Conservation (phyloP, 2,113 vertebrate genomes). For the Lycocorax pyrrhopterus region DNA sequence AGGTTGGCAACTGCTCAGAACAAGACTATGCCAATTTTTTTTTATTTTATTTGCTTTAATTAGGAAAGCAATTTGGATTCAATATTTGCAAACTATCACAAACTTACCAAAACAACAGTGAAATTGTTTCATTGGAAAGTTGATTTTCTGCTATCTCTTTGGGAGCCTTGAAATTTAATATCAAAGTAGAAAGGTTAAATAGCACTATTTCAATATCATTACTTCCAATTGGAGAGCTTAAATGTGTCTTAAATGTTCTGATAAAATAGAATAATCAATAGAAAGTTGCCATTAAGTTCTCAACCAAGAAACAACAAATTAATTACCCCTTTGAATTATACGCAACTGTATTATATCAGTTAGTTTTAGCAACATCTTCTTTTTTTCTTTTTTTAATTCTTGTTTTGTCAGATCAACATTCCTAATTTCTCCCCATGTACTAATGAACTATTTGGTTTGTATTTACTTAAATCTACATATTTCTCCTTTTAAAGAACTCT, state of each 20-base stretch:
- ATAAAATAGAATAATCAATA: constrained; percentile 44
- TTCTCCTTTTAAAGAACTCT: constrained; percentile 12
- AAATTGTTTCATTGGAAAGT: constrained; percentile 33
- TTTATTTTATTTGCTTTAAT: constrained; percentile 62
- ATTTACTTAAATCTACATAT: constrained; percentile 43
- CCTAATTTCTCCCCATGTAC: constrained; percentile 44
- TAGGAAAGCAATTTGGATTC: constrained; percentile 36
- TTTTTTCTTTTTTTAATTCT: constrained; percentile 41
- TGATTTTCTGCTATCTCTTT: background rate
- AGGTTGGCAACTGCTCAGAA: constrained; percentile 39
- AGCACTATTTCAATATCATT: constrained; percentile 24
- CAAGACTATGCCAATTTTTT: constrained; percentile 21
- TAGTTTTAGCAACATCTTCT: background rate
- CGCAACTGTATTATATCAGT: constrained; percentile 41
- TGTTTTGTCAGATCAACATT: constrained; percentile 67
- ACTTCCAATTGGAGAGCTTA: constrained; percentile 20
- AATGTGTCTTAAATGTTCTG: background rate
- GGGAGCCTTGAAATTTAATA: constrained; percentile 44
- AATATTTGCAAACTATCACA: constrained; percentile 29
- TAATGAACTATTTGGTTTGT: constrained; percentile 50
- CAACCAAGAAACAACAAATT: constrained; percentile 61
- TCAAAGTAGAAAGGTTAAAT: constrained; percentile 27
- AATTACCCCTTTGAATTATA: constrained; percentile 66
- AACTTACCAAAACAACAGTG: background rate
- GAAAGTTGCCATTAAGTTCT: constrained; percentile 45